Evolutionary conservation across 1,140 invertebrate species (phyloP).

Genomic region (Leucophenga varia): DNA sequence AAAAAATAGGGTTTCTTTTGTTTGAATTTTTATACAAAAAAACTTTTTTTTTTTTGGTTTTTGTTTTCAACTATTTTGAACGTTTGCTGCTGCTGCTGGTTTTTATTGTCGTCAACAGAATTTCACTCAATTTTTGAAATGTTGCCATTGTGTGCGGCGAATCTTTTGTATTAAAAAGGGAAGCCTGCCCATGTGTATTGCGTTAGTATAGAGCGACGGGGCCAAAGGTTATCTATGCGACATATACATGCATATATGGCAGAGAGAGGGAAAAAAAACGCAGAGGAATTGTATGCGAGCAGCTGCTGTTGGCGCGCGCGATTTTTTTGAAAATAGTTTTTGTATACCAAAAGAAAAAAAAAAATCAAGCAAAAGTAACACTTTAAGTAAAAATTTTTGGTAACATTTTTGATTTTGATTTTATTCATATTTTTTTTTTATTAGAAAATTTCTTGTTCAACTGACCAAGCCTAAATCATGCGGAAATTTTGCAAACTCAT

Average conservation of each 20-base stretch:
- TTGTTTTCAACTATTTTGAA: constrained; percentile 13
- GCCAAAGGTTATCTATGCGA: constrained; percentile 49
- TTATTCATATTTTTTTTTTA: too few relatives aligned
- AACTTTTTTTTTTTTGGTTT: constrained; percentile 38
- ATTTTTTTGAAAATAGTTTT: constrained; percentile 5
- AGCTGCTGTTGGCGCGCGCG: constrained; percentile 35
- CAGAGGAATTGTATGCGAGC: constrained; percentile 20
- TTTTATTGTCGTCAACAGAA: constrained; percentile 18
- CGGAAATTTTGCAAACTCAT: too few relatives aligned
- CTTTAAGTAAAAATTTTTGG: too few relatives aligned
- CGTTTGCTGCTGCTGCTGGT: too few relatives aligned
- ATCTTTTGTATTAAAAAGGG: too few relatives aligned
- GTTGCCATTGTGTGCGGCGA: constrained; percentile 41
- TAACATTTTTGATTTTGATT: too few relatives aligned
- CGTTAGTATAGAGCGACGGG: constrained; percentile 18
- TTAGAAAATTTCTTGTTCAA: too few relatives aligned
- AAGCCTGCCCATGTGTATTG: constrained; percentile 15
- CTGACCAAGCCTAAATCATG: not conserved
- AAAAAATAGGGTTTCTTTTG: constrained; percentile 14
- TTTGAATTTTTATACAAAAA: constrained; percentile 3
- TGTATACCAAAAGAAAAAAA: too few relatives aligned
- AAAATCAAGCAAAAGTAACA: too few relatives aligned
- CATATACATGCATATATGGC: constrained; percentile 19
- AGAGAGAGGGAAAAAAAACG: constrained; percentile 11
- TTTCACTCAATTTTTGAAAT: constrained; percentile 35